phyloP scores from a whole-genome alignment of 2,888 invertebrate genomes.

The Cosmia trapezina region DNA sequence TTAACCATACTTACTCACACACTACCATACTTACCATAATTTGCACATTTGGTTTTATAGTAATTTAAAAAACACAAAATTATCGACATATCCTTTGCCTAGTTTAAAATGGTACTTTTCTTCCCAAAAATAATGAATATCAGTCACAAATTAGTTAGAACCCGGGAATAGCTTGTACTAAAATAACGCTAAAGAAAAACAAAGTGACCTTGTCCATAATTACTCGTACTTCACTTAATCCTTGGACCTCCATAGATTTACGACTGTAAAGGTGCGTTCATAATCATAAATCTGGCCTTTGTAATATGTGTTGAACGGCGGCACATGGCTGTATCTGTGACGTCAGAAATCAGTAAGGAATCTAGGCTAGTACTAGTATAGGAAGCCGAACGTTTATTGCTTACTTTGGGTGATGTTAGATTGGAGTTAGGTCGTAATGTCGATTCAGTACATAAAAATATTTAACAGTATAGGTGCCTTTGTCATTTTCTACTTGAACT shows the following conservation, averaged over 20 bases:
- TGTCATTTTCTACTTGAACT: neutral
- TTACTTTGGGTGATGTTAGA: conserved; percentile 2
- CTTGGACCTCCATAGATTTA: conserved; percentile 37
- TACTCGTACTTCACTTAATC: conserved; percentile 6
- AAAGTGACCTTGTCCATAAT: neutral
- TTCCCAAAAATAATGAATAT: neutral
- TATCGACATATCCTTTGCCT: too few species aligned
- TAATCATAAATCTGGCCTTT: conserved; percentile 47
- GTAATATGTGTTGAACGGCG: conserved; percentile 35
- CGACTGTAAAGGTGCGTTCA: conserved; percentile 30
- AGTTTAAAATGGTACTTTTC: neutral
- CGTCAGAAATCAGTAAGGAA: conserved; percentile 40
- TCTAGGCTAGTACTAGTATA: conserved; percentile 32
- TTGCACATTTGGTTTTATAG: too few species aligned
- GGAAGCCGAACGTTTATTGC: conserved; percentile 29
- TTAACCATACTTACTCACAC: too few species aligned
- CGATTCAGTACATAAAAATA: neutral
- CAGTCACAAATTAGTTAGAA: neutral
- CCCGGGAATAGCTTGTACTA: neutral
- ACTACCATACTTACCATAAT: too few species aligned
- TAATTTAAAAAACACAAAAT: too few species aligned
- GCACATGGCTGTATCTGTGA: conserved; percentile 43
- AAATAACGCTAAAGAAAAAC: too few species aligned
- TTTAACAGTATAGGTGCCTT: too few species aligned
- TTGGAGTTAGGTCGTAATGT: neutral